A percentile compares a stretch with the other conserved stretches of the same genome.
Evolutionary conservation across 2,888 invertebrate species (phyloP).

Genomic region (Xestia sexstrigata): DNA sequence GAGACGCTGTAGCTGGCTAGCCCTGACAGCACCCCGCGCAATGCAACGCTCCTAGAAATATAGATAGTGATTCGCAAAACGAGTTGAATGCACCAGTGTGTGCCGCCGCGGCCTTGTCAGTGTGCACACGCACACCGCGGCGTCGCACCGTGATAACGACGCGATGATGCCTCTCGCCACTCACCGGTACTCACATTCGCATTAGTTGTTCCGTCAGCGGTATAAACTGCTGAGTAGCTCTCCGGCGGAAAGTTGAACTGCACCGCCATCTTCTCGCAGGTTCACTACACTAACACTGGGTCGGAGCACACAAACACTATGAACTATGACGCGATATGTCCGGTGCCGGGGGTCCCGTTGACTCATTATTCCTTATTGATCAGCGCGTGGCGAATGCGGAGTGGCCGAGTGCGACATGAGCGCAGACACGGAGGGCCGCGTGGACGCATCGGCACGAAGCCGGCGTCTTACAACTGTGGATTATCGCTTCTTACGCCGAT

Average conservation of each 20-base stretch:
- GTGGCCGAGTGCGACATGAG: constrained; percentile 61
- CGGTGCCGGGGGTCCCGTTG: constrained; percentile 69
- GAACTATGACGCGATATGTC: constrained; percentile 70
- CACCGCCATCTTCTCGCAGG: constrained; percentile 77
- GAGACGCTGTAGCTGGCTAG: constrained; percentile 34
- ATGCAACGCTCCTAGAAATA: constrained; percentile 61
- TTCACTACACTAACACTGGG: constrained; percentile 76
- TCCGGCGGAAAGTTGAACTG: constrained; percentile 86
- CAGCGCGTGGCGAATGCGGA: constrained; percentile 70
- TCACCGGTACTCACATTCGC: constrained; percentile 84
- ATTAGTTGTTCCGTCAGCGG: constrained; percentile 76
- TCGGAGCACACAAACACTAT: constrained; percentile 64
- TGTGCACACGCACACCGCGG: constrained; percentile 76
- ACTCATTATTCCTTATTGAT: constrained; percentile 82
- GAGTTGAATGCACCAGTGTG: constrained; percentile 86
- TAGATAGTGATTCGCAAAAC: constrained; percentile 71
- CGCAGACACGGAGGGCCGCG: constrained; percentile 64
- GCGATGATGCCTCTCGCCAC: constrained; percentile 72
- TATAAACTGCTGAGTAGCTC: constrained; percentile 86
- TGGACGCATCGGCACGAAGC: constrained; percentile 65
- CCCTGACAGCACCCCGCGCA: constrained; percentile 34
- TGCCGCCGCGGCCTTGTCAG: constrained; percentile 81
- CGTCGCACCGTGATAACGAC: constrained; percentile 74
- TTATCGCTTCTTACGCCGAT: constrained; percentile 82
- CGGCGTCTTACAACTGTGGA: constrained; percentile 77